Base-by-base conservation (phyloP, 1,140 invertebrate species). In the Drosophila teissieri region DNA sequence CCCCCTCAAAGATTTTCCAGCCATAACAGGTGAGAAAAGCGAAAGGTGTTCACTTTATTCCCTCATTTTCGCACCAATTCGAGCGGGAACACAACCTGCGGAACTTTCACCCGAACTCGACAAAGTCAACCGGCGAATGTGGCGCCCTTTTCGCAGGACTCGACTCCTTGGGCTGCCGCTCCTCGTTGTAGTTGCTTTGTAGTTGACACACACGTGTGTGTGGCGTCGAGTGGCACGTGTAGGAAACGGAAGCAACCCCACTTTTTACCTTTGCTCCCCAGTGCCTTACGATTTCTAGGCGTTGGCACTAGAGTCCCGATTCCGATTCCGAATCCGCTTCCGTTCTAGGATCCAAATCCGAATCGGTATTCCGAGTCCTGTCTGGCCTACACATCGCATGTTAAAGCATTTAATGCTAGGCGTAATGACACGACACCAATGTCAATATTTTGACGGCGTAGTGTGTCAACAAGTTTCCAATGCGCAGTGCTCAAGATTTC, bases 351-450 rank as follows among this genome's bases (percentile, higher is more conserved):
- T 36, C 61, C 42, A 27, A 12, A 22, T 57, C 45, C 34, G 34
- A 49, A 17, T 52, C 49, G 8, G 31, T 31, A 8, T 31, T 10
- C 27, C 27, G 39, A 37, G 34, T 55, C 51, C 62, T 51, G 14
- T 60, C 42, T 39, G 11, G 44, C 40, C 31, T 37, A 36, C 39
- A 48, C 54, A 78, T 86, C 73, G 84, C 84, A 89, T 89, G 84
- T 89, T 73, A 76, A 78, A 86, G 81, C 81, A 63, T 86, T 88
- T 89, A 88, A 88, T 89, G 69, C 55, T 73, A 52, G 80, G 53
- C 77, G 74, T 89, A 88, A 88, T 80, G 84, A 88, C 84, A 88
- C 83, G 84, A 88, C 84, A 88, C 84, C 84, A 88, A 84, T 89
- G 84, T 77, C 84, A 89, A 89, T 84, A 89, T 80, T 77, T 70